Percentiles rank a stretch among this genome's conserved stretches.
phyloP scores from a whole-genome alignment of 2,888 invertebrate species.

The Taphrorychus bicolor region DNA sequence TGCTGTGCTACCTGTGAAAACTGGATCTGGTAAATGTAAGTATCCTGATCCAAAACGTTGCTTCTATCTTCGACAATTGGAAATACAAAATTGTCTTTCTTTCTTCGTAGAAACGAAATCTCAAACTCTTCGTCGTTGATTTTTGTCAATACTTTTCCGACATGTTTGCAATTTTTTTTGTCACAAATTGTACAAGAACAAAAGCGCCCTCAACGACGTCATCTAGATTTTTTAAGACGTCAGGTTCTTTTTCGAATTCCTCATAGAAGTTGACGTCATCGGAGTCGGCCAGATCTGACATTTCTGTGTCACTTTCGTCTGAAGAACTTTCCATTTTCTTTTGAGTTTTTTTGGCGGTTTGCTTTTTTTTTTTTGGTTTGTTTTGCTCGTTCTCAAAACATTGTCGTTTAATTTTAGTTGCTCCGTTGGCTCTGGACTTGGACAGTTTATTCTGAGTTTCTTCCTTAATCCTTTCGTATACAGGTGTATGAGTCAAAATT shows the following conservation, averaged over 20 bases:
- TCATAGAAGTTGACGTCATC: not conserved
- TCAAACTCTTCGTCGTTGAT: too few relatives aligned
- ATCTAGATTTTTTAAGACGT: not conserved
- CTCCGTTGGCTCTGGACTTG: not conserved
- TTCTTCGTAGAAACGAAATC: too few relatives aligned
- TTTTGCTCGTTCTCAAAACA: not conserved
- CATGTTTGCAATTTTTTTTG: not conserved
- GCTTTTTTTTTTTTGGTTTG: not conserved
- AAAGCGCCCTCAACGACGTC: not conserved
- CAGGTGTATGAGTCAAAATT: too few relatives aligned
- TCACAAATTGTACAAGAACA: too few relatives aligned
- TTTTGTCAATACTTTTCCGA: not conserved
- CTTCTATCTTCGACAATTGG: too few relatives aligned
- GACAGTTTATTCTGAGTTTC: constrained; percentile 4
- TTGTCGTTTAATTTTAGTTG: not conserved
- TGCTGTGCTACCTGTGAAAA: not conserved
- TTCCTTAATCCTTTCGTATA: too few relatives aligned
- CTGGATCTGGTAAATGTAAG: not conserved
- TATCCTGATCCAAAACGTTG: not conserved
- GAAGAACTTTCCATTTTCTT: constrained; percentile 3
- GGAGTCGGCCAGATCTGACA: not conserved
- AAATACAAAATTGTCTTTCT: too few relatives aligned
- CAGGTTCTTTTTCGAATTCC: not conserved
- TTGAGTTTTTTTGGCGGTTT: not conserved
- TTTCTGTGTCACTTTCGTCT: not conserved